Base-by-base conservation (phyloP, 1,140 invertebrate genomes). In the Pseudomyrmex sp. region DNA sequence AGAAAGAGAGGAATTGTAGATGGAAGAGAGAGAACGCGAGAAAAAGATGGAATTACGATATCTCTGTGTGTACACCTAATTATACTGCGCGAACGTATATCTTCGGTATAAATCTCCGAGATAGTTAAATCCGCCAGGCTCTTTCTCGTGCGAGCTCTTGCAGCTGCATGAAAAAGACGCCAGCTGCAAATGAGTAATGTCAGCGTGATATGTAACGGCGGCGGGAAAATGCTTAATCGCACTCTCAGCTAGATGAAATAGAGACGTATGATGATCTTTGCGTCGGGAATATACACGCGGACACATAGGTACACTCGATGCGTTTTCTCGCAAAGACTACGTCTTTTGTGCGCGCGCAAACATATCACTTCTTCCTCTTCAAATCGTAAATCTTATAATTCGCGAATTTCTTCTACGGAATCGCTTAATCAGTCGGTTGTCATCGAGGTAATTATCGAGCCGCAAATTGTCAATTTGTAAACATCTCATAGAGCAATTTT, bases 161-260 rank as follows among this genome's bases (percentile, higher is more conserved):
- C 65, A 59, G 76, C 65, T 59, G 76, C 54, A 69, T 79, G 76
- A 80, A 80, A 80, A 80, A 80, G 76, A 66, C 66, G 66, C 66
- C 76, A 72, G 76, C 76, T 80, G 76, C 76, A 72, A 80, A 80
- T 80, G 76, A 80, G 66, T 80, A 72, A 80, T 80, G 76, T 80
- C 54, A 50, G 18, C 46, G 44, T 15, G 66, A 80, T 80, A 62
- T 50, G 76, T 72, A 80, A 72, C 76, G 5, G 44, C 20, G 76
- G 76, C 61, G 76, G 66, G 76, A 80, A 80, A 80, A 59, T 59
- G 54, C 54, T 72, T 80, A 80, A 80, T 80, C 66, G 54, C 46
- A 61, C 12, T 72, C 23, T 54, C 66, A 15, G n/a, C 12, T 44
- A 70, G 66, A 70, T 26, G 76, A 56, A 72, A 80, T 80, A 80